phyloP scores from a whole-genome alignment of 1,140 invertebrate genomes.

The Dinoponera quadriceps region DNA sequence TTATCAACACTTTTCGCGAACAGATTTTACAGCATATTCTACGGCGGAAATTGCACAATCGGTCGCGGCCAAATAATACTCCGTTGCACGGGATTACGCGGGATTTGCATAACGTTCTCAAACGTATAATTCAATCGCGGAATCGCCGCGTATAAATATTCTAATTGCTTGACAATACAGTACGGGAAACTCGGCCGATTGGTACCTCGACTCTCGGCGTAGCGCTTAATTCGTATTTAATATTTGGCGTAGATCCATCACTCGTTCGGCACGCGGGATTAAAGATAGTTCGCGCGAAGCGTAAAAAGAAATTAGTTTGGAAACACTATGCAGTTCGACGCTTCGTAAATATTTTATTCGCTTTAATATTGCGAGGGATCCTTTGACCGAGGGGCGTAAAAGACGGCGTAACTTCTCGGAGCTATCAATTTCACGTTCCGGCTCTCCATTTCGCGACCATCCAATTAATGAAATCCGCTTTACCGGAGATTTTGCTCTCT shows the following conservation, averaged over 20 bases:
- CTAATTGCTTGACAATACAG: not conserved
- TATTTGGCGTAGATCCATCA: not conserved
- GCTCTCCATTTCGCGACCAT: slow-evolving; percentile 30
- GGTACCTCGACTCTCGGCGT: not conserved
- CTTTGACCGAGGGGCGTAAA: slow-evolving; percentile 39
- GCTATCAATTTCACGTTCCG: slow-evolving; percentile 34
- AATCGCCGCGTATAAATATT: not conserved
- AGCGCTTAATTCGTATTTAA: not conserved
- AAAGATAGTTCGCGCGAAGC: slow-evolving; percentile 21
- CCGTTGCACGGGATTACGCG: not conserved
- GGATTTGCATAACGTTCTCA: not conserved
- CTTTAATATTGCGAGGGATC: slow-evolving; percentile 36
- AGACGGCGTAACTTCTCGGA: slow-evolving; percentile 34
- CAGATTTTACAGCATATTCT: slow-evolving; percentile 8
- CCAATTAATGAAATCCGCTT: slow-evolving; percentile 47
- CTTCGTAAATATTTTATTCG: slow-evolving; percentile 42
- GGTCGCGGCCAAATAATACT: slow-evolving; percentile 6
- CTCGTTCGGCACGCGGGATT: not conserved
- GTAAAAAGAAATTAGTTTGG: not conserved
- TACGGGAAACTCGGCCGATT: not conserved
- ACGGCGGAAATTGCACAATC: not conserved
- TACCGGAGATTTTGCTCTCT: slow-evolving; percentile 25
- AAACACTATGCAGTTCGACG: slow-evolving; percentile 12
- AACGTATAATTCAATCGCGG: not conserved
- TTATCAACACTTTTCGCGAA: not conserved